Evolutionary conservation across 2,113 vertebrate genomes (phyloP).

Genomic region (Semicossyphus pulcher): DNA sequence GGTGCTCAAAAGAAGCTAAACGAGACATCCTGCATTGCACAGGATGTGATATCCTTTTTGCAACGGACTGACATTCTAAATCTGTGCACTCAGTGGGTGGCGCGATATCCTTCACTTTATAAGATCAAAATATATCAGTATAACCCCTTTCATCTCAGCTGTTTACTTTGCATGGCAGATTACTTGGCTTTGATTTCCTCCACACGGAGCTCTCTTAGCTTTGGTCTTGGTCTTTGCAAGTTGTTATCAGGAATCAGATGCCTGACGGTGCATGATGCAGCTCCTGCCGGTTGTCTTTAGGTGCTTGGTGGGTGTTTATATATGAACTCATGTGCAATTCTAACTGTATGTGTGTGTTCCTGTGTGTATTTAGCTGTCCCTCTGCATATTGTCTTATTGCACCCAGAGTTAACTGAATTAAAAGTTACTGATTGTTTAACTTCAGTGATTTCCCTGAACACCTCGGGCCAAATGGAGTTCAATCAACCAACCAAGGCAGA

Average conservation of each 20-base stretch:
- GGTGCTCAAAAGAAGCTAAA: background rate
- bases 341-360: background rate
- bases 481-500: background rate
- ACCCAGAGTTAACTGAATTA: slow-evolving; percentile 8
- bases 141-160: slow-evolving; percentile 35
- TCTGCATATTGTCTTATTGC: slow-evolving; percentile 12
- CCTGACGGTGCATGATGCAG: slow-evolving; percentile 5
- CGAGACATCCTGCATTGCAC: background rate
- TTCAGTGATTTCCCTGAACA: slow-evolving; percentile 6
- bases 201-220: background rate
- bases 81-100: slow-evolving; percentile 26
- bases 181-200: slow-evolving; percentile 54
- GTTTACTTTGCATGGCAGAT: slow-evolving; percentile 34
- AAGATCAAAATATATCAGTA: slow-evolving; percentile 34
- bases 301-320: slow-evolving; percentile 2
- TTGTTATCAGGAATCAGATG: slow-evolving; percentile 49
- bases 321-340: slow-evolving; percentile 19
- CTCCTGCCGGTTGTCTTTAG: slow-evolving; percentile 25
- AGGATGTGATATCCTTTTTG: background rate
- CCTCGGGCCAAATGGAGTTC: background rate
- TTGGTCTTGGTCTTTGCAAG: slow-evolving; percentile 21
- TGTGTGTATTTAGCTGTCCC: background rate
- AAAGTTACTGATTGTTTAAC: slow-evolving; percentile 25
- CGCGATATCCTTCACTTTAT: slow-evolving; percentile 23
- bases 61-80: slow-evolving; percentile 25